phyloP scores from a whole-genome alignment of 2,888 invertebrate species.

The Mamestra brassicae region DNA sequence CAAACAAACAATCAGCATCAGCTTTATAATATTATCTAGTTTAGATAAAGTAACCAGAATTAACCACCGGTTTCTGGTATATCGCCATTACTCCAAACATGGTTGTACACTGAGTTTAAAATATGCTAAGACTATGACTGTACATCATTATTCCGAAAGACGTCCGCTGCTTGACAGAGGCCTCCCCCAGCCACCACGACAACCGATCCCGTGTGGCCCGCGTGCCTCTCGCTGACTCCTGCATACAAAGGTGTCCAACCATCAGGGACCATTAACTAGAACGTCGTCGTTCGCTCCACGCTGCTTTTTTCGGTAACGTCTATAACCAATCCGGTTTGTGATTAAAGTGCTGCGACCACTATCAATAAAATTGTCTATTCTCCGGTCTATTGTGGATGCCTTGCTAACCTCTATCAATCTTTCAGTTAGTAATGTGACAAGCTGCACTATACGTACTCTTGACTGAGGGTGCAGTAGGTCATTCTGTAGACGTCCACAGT shows the following conservation, averaged over 20 bases:
- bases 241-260: not conserved
- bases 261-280: not conserved
- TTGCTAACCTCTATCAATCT: not conserved
- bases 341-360: not conserved
- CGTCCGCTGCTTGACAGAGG: not conserved
- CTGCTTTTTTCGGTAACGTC: not conserved
- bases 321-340: not conserved
- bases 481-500: slow-evolving; percentile 73
- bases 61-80: not conserved
- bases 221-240: not conserved
- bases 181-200: not conserved
- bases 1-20: too few relatives aligned
- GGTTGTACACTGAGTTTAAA: not conserved
- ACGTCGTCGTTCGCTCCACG: too few relatives aligned
- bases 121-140: too few relatives aligned
- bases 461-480: slow-evolving; percentile 78
- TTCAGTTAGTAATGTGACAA: not conserved
- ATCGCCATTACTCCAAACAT: not conserved
- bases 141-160: not conserved
- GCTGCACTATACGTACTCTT: slow-evolving; percentile 70
- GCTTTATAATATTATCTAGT: too few relatives aligned
- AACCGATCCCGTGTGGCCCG: not conserved
- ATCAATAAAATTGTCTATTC: not conserved
- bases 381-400: not conserved
- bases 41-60: not conserved